Base-by-base conservation (phyloP, 2,797 vertebrate genomes). In the Triplophysa bombifrons region DNA sequence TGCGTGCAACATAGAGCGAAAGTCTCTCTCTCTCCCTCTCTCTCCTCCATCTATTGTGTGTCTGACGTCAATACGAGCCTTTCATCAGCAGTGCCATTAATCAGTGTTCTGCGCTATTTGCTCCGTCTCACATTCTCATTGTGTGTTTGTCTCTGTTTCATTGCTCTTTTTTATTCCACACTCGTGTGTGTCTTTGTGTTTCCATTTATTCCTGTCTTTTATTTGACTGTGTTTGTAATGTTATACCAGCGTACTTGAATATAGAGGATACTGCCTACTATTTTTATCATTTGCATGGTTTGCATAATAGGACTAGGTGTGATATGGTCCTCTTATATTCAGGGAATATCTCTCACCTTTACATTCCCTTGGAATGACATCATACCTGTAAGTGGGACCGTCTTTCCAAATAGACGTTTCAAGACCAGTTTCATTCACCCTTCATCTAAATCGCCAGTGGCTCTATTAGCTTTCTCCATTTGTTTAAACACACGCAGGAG, bases 61-160 rank as follows among this genome's bases (percentile, higher is more conserved):
- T 71, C 61, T 87, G 84, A 84, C 81, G 84, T 87, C 83, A 87
- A 61, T 56, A 69, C 61, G 30, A 78, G 79, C 70, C 79, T 84
- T 84, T 87, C 76, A 83, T 84, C 76, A 73, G 63, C 66, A 38
- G 78, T 72, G 78, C 76, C 79, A 83, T 81, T 85, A 81, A 70
- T 82, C 80, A 73, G 50, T 64, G 53, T 9, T 2, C 69, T 75
- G 71, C 68, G 48, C 60, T 83, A 51, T 46, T 58, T 66, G 3
- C 19, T 41, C 34, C 17, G 66, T 65, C 41, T 56, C 19, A 72
- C 56, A 20, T 41, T 72, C n/a, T 75, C 72, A 69, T 50, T 78
- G 70, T 66, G 38, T 55, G 30, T 81, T 58, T 64, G 22, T 77
- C 78, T 17, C 27, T 80, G 20, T 60, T 61, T 60, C 25, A 64